These are phyloP conservation scores for Hesperia comma DNA, from an alignment of 2,888 invertebrate species.

Conservation along the genomic window DNA sequence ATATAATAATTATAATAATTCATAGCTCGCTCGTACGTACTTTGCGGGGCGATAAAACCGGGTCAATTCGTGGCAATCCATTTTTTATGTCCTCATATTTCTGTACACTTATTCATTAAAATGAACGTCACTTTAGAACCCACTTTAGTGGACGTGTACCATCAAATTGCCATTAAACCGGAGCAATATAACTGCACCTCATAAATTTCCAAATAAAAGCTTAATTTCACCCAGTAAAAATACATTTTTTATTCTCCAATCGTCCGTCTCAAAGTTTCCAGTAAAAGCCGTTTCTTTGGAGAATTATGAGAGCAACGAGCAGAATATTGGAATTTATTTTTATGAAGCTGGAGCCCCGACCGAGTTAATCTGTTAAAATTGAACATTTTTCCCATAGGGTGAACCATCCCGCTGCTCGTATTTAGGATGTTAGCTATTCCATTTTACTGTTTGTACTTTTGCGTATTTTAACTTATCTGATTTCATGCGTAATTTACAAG, in stretches of 20 bases:
- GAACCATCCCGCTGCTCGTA: conserved; percentile 52
- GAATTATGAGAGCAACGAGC: conserved; percentile 57
- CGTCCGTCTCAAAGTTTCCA: conserved; percentile 76
- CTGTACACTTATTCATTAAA: conserved; percentile 25
- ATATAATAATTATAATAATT: no score
- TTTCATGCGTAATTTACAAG: not conserved
- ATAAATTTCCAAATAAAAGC: conserved; percentile 74
- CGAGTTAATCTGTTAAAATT: conserved; percentile 71
- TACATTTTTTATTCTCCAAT: conserved; percentile 78
- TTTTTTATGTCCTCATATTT: conserved; percentile 16
- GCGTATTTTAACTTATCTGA: not conserved
- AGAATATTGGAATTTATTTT: conserved; percentile 55
- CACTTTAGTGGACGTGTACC: conserved; percentile 35
- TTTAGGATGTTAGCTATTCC: conserved; percentile 34
- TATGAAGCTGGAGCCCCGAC: conserved; percentile 49
- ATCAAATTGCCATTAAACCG: conserved; percentile 29
- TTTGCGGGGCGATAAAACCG: conserved; percentile 3
- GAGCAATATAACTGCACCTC: conserved; percentile 44
- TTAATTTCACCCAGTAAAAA: conserved; percentile 75
- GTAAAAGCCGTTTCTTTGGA: conserved; percentile 68
- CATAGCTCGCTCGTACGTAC: not conserved
- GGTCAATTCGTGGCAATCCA: conserved; percentile 7
- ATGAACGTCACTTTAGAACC: conserved; percentile 29
- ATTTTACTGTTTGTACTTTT: conserved; percentile 5
- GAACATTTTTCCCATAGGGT: conserved; percentile 68